These are phyloP conservation scores for Monodelphis domestica DNA, from an alignment of 2,797 vertebrate genomes.

Conservation along the genomic window DNA sequence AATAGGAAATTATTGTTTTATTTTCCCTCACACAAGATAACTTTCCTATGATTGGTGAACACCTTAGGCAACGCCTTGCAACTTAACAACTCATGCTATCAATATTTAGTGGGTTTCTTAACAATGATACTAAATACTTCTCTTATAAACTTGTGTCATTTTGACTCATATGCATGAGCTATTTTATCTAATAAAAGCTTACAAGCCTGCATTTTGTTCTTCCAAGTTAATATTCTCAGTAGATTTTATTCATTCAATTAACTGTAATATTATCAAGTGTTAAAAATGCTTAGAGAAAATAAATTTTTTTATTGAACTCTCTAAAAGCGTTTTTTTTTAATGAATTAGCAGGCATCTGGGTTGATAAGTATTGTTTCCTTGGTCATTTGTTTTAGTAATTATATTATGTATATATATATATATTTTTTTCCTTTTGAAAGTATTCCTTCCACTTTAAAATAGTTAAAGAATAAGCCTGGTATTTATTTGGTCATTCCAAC, in stretches of 20 bases:
- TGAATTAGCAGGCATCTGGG: background rate
- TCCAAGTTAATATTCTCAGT: background rate
- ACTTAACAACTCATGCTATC: background rate
- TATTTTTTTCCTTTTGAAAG: background rate
- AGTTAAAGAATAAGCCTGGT: background rate
- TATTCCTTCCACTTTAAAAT: background rate
- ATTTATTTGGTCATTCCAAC: background rate
- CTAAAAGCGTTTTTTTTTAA: background rate
- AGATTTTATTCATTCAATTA: background rate
- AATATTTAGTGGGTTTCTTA: background rate
- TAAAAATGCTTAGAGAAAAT: background rate
- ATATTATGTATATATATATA: background rate
- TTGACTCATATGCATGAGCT: background rate
- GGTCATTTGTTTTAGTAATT: background rate
- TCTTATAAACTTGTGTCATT: background rate
- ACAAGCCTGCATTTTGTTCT: background rate
- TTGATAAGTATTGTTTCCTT: background rate
- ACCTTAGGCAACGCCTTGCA: background rate
- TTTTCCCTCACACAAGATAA: background rate
- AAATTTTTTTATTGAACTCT: background rate
- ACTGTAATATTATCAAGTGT: background rate
- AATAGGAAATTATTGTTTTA: background rate
- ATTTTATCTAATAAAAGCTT: background rate
- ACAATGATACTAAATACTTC: background rate
- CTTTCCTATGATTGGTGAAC: background rate